A percentile compares a stretch with the other conserved stretches of the same genome.
These are phyloP conservation scores for Sus cebifrons DNA, from an alignment of 2,797 vertebrate genomes.

Conservation along the genomic window DNA sequence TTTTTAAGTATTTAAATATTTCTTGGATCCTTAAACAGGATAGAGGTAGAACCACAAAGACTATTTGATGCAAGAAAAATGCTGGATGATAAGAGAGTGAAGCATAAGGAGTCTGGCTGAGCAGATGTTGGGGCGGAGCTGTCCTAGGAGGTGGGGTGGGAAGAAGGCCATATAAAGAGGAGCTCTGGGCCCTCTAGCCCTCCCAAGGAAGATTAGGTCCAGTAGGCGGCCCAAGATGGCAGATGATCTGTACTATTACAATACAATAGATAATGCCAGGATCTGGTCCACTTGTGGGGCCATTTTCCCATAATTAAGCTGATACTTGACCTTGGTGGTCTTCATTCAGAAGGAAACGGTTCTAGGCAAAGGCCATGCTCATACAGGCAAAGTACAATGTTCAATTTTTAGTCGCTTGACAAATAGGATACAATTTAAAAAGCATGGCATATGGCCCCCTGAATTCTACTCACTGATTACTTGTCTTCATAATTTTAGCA, in stretches of 20 bases:
- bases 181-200: background rate
- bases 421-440: constrained; percentile 8
- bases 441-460: background rate
- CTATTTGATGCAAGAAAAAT: background rate
- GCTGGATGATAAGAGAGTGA: background rate
- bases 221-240: background rate
- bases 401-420: background rate
- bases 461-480: background rate
- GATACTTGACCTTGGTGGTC: background rate
- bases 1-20: constrained; percentile 30
- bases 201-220: background rate
- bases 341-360: constrained; percentile 35
- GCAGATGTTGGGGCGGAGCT: background rate
- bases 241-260: background rate
- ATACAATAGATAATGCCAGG: background rate
- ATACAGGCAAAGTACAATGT: background rate
- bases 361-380: background rate
- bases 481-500: constrained; percentile 33
- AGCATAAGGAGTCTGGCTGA: background rate
- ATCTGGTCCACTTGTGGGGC: background rate
- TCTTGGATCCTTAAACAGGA: constrained; percentile 58
- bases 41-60: constrained; percentile 62
- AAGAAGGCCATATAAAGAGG: background rate
- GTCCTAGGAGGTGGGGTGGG: background rate
- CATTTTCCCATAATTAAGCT: constrained; percentile 12